A percentile compares a stretch with the other conserved stretches of the same genome.
Conservation (phyloP, 2,113 vertebrate genomes). For the Halichoerus grypus region DNA sequence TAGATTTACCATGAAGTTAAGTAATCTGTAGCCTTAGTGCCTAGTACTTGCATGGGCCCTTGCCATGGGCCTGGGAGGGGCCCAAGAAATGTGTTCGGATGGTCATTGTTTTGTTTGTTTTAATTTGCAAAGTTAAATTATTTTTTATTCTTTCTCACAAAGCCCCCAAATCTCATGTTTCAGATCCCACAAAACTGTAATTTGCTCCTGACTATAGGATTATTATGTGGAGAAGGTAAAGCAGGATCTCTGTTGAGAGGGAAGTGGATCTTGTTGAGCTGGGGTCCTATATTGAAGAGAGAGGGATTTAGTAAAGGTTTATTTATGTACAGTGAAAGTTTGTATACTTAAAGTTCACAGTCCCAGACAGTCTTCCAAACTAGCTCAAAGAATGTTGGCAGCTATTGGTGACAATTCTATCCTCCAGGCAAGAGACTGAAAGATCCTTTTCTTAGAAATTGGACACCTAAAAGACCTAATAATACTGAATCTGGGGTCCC, state of each 20-base stretch:
- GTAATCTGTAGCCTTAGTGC: background rate
- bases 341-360: background rate
- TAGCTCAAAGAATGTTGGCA: background rate
- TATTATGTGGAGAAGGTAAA: background rate
- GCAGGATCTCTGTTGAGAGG: background rate
- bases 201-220: background rate
- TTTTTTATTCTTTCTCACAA: constrained; percentile 29
- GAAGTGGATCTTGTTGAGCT: background rate
- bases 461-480: background rate
- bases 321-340: background rate
- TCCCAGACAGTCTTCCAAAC: background rate
- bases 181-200: background rate
- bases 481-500: background rate
- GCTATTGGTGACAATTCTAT: background rate
- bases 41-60: background rate
- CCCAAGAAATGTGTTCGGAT: background rate
- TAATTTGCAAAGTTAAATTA: background rate
- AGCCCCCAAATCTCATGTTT: background rate
- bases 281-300: background rate
- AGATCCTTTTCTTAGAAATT: background rate
- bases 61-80: background rate
- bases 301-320: background rate
- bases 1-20: too few relatives aligned
- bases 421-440: background rate
- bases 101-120: background rate